Percentiles rank a stretch among this genome's conserved stretches.
These are phyloP conservation scores for Lycodopsis pacificus DNA, from an alignment of 2,797 vertebrate species.

Conservation along the genomic window DNA sequence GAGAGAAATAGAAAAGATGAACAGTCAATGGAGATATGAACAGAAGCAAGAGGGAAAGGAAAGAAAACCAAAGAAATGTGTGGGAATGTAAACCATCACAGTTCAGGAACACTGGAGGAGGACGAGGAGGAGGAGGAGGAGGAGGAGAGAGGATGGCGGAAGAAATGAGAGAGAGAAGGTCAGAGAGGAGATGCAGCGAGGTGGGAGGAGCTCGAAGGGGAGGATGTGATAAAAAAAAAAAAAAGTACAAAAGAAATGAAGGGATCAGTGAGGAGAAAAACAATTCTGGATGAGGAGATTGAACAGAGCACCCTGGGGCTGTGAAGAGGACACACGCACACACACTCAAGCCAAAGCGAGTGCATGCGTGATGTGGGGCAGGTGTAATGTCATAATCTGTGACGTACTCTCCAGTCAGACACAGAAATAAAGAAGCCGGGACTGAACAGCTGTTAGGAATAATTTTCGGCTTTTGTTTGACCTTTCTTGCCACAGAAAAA, in stretches of 20 bases:
- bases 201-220: not conserved
- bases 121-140: not conserved
- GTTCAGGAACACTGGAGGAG: slow-evolving; percentile 2
- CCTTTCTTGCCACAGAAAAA: not conserved
- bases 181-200: slow-evolving; percentile 10
- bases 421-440: not conserved
- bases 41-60: not conserved
- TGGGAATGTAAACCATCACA: not conserved
- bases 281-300: slow-evolving; percentile 37
- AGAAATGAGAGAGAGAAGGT: slow-evolving; percentile 27
- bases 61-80: not conserved
- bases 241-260: slow-evolving; percentile 57
- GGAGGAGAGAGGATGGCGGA: slow-evolving; percentile 11
- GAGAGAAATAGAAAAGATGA: slow-evolving; percentile 12
- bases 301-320: slow-evolving; percentile 35
- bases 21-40: not conserved
- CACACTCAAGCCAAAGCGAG: slow-evolving; percentile 12
- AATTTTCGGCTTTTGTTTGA: slow-evolving; percentile 2
- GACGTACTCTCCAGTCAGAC: slow-evolving; percentile 3
- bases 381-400: slow-evolving; percentile 22
- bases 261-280: slow-evolving; percentile 50
- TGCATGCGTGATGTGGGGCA: slow-evolving; percentile 31
- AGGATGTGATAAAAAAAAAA: slow-evolving; percentile 17
- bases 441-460: slow-evolving; percentile 19
- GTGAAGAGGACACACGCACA: slow-evolving; percentile 30